Evolutionary conservation across 2,888 invertebrate species (phyloP).

Genomic region (Eupithecia abbreviata): DNA sequence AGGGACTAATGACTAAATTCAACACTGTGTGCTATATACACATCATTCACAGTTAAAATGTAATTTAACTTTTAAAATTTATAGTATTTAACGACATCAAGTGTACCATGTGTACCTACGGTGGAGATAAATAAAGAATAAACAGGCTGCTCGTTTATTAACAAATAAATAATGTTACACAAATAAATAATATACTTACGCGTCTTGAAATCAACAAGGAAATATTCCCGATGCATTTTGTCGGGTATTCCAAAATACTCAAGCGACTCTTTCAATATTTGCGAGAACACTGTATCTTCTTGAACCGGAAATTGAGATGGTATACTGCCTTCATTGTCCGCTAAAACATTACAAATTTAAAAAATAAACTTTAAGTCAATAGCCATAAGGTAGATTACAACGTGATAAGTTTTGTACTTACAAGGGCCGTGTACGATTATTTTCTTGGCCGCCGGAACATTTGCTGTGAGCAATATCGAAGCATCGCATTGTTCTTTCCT

Average conservation of each 20-base stretch:
- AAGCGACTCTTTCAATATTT: constrained; percentile 96
- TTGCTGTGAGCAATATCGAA: constrained; percentile 97
- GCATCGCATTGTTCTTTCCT: constrained; percentile 99
- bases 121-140: no score
- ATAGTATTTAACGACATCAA: no score
- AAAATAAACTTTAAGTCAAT: constrained; percentile 8
- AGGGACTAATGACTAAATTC: no score
- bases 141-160: no score
- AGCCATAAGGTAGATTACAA: not conserved
- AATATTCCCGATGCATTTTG: constrained; percentile 93
- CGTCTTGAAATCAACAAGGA: constrained; percentile 98
- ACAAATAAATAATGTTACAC: no score
- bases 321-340: constrained; percentile 95
- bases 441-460: constrained; percentile 99
- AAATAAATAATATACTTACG: constrained; percentile 85
- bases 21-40: no score
- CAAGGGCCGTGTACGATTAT: constrained; percentile 96
- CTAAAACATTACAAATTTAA: constrained; percentile 61
- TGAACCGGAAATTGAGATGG: constrained; percentile 99
- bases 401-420: constrained; percentile 45
- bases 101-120: no score
- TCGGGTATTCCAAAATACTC: constrained; percentile 99
- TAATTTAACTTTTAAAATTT: no score
- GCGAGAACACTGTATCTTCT: constrained; percentile 97
- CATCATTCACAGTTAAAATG: no score